Base-by-base conservation (phyloP, 1,140 invertebrate genomes). In the Neodiprion virginianus region DNA sequence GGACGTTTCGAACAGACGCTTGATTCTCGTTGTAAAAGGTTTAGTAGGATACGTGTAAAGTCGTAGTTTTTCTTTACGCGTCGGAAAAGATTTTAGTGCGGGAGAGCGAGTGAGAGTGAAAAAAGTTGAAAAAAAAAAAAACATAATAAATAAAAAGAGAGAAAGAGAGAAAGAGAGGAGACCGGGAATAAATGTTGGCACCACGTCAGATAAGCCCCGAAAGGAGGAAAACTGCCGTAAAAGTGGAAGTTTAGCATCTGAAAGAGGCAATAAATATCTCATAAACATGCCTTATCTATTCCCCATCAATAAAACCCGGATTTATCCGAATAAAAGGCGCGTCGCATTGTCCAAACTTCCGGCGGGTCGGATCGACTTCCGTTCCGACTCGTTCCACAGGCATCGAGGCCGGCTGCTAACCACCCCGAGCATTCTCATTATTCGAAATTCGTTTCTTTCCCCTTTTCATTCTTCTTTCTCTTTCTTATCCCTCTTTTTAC, bases 221-320 rank as follows among this genome's bases (percentile, higher is more conserved):
- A 61, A 17, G 53, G 28, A 40, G 5, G 67, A 14, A 23, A 21
- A 69, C 14, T 47, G 21, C 67, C 67, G 40, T 69, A 69, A 69
- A 69, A 69, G 53, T 47, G 67, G 28, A 21, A 12, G 10, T 21
- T 23, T 23, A 23, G 11, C 67, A 69, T 69, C 61, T 21, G 67
- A 69, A 47, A 69, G 23, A 61, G 17, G 11, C 67, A 69, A 69
- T 69, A 69, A 69, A 11, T 69, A 14, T 47, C 67, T 69, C 67
- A 47, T 69, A 69, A 69, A 69, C 67, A 69, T 21, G 67, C 67
- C 67, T 69, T 23, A 69, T 69, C 67, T 69, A 69, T 69, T 69
- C 12, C 67, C 67, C 67, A 69, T 69, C 67, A 47, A 69, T 69
- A 69, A 23, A 69, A 69, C 21, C 67, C 12, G 21, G 40, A 69